Evolutionary conservation across 2,797 vertebrate genomes (phyloP), one percentile per base, ranked within the genome.

Genomic region (Falco naumanni): DNA sequence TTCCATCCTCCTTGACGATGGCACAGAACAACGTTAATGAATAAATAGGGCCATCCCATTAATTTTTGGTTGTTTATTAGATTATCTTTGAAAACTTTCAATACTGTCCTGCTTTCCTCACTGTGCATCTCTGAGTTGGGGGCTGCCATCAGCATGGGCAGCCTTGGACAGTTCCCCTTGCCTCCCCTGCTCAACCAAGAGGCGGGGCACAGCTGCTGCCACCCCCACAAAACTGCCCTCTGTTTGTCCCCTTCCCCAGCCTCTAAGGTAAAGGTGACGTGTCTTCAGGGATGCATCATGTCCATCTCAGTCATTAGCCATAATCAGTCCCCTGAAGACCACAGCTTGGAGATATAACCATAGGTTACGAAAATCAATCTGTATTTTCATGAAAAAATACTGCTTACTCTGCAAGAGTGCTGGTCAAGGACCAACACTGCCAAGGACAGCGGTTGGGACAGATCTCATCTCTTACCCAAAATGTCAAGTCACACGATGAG

Each of bases 91-190:
- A 80, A 84, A 92, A 61, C 72, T 87, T 74, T 59, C 57, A 29
- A 68, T 83, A 72, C 56, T 75, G 37, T 68, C 43, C 48, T 22
- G 54, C 56, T 74, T 51, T 81, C 79, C 48, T 75, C 63, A 50
- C 39, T 72, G 64, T 72, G 64, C 18, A 18, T 20, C 33, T 57
- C 43, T 25, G 84, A 84, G 43, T 34, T 75, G 76, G 56, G 37
- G 2, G 54, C 54, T 72, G 28, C 3, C 41, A 34, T 28, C 29
- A 94, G 74, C 87, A 86, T 28, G 66, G 86, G 79, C 70, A 82
- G 81, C 87, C 68, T 74, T 83, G 96, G 87, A 90, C 81, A 94
- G 90, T 64, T 94, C 84, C 91, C 64, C 17, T 87, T 31, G 61
- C 77, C 28, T 13, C 14, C 26, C 65, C 72, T 25, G 13, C 56